Conservation (phyloP, 1,140 invertebrate species). For the Zaprionus capensis region DNA sequence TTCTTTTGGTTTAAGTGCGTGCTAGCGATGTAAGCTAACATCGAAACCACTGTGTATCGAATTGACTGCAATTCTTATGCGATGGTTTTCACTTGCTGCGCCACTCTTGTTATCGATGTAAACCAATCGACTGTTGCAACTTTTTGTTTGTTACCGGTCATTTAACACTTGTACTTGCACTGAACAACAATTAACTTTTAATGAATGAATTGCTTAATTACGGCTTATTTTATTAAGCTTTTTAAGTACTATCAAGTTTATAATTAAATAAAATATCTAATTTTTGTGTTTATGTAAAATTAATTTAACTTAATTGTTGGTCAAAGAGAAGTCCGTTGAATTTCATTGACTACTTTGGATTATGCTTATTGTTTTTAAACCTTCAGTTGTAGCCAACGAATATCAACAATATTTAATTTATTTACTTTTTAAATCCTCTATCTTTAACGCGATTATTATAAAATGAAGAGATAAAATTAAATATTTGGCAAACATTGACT, state of each 20-base stretch:
- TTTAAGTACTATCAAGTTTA: background rate
- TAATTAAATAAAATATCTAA: background rate
- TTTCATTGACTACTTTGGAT: too few species aligned
- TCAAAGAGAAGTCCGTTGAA: background rate
- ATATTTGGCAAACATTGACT: background rate
- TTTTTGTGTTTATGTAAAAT: background rate
- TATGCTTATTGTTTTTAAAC: too few species aligned
- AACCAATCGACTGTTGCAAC: slow-evolving; percentile 17
- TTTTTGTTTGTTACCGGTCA: background rate
- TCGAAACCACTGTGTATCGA: slow-evolving; percentile 15
- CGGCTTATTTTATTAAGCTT: background rate
- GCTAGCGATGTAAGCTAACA: slow-evolving; percentile 38
- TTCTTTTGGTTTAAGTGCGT: slow-evolving; percentile 26
- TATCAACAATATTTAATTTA: background rate
- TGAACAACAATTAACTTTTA: background rate
- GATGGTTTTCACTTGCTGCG: background rate
- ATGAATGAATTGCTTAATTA: background rate
- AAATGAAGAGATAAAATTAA: background rate
- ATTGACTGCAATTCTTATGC: slow-evolving; percentile 2
- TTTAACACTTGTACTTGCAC: slow-evolving; percentile 9
- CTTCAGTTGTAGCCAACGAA: background rate
- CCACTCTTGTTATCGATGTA: slow-evolving; percentile 8
- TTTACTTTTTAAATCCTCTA: background rate
- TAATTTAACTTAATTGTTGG: background rate
- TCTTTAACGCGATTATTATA: background rate